These are phyloP conservation scores for Siphlonurus alternatus DNA, from an alignment of 2,888 invertebrate genomes.

Conservation along the genomic window DNA sequence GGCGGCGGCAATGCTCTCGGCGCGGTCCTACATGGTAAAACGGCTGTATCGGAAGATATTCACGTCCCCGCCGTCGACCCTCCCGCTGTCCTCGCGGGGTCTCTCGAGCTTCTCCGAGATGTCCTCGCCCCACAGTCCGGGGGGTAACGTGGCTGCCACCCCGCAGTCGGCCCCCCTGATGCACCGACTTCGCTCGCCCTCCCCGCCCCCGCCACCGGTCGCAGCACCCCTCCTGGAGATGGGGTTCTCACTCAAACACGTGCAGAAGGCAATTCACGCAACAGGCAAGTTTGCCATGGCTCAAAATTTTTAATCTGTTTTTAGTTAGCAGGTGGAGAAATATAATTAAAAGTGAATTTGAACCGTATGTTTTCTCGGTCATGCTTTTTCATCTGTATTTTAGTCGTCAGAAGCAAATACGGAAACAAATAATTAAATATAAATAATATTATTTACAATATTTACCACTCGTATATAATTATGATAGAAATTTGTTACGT, in stretches of 20 bases:
- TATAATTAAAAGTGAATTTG: not conserved
- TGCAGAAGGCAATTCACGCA: conserved; percentile 36
- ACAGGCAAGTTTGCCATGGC: no score
- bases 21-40: conserved; percentile 5
- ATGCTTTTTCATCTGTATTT: no score
- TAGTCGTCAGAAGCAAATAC: no score
- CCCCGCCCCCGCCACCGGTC: conserved; percentile 30
- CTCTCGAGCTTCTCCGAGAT: conserved; percentile 13
- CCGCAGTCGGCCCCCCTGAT: conserved; percentile 12
- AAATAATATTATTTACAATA: not conserved
- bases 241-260: conserved; percentile 40
- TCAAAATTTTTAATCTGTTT: conserved; percentile 9
- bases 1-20: not conserved
- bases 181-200: conserved; percentile 14
- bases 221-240: conserved; percentile 39
- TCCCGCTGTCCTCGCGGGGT: conserved; percentile 15
- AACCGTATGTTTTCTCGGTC: no score
- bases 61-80: conserved; percentile 20
- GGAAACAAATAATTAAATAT: no score
- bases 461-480: not conserved
- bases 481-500: conserved; percentile 19
- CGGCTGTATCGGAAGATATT: conserved; percentile 3
- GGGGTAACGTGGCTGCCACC: conserved; percentile 3
- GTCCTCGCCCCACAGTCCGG: conserved; percentile 12
- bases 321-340: not conserved